Evolutionary conservation across 2,888 invertebrate species (phyloP).

Genomic region (Thumatha senex): DNA sequence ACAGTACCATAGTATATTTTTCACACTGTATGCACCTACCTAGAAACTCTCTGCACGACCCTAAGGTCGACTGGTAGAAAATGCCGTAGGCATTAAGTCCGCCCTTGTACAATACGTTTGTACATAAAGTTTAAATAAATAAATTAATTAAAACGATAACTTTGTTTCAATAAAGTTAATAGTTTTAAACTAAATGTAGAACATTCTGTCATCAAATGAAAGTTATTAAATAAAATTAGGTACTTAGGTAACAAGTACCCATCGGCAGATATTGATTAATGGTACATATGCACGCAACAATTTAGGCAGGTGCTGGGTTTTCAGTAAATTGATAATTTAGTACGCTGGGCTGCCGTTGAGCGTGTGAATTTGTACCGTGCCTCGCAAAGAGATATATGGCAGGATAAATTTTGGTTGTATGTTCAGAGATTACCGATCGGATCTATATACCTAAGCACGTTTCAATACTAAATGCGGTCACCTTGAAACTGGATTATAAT

Average conservation of each 20-base stretch:
- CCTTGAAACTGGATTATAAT: too few relatives aligned
- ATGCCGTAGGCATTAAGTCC: too few relatives aligned
- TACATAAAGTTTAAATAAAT: too few relatives aligned
- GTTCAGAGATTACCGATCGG: conserved; percentile 50
- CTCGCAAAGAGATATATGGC: conserved; percentile 53
- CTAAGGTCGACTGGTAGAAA: too few relatives aligned
- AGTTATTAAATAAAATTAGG: conserved; percentile 49
- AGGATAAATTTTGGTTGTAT: conserved; percentile 58
- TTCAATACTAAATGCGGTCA: conserved; percentile 50
- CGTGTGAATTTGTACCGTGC: conserved; percentile 32
- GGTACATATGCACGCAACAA: conserved; percentile 60
- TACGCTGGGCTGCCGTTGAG: conserved; percentile 20
- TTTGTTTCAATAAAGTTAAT: too few relatives aligned
- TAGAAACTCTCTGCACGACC: too few relatives aligned
- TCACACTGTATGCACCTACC: too few relatives aligned
- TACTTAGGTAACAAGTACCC: conserved; percentile 52
- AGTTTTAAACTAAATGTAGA: too few relatives aligned
- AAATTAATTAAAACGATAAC: too few relatives aligned
- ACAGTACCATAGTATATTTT: too few relatives aligned
- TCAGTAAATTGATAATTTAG: conserved; percentile 58
- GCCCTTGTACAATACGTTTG: too few relatives aligned
- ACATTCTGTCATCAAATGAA: conserved; percentile 35
- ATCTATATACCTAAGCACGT: conserved; percentile 49
- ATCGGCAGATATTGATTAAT: conserved; percentile 67
- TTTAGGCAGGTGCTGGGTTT: conserved; percentile 58